These are phyloP conservation scores for Strix aluco DNA, from an alignment of 2,113 vertebrate species.

Conservation along the genomic window DNA sequence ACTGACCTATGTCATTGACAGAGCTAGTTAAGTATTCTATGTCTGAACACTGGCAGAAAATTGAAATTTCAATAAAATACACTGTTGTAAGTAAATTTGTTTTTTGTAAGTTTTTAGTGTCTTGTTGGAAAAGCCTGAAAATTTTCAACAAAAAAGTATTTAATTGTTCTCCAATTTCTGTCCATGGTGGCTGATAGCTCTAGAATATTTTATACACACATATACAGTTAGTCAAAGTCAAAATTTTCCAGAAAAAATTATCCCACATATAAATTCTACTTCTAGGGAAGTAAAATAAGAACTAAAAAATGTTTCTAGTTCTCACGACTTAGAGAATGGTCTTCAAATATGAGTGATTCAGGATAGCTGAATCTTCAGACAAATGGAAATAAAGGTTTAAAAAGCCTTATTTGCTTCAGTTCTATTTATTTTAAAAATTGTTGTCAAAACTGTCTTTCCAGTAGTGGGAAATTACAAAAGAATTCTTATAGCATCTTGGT, in stretches of 20 bases:
- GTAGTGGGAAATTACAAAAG: neutral
- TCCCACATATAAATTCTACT: neutral
- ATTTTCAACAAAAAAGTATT: neutral
- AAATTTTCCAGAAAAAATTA: neutral
- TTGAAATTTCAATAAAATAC: neutral
- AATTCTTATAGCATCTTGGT: no score
- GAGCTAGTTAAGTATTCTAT: neutral
- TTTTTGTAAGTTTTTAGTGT: neutral
- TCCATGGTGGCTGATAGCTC: neutral
- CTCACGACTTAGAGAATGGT: neutral
- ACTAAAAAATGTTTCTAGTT: neutral
- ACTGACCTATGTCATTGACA: neutral
- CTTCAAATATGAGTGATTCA: neutral
- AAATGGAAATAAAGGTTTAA: neutral
- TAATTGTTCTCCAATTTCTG: neutral
- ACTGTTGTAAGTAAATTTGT: accelerated
- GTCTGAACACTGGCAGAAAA: neutral
- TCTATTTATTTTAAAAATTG: neutral
- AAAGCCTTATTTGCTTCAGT: neutral
- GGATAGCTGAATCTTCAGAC: neutral
- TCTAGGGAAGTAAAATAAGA: neutral
- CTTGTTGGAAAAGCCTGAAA: neutral
- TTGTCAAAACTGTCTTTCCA: neutral
- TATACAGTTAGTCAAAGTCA: neutral
- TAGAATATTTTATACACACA: neutral